Conservation (phyloP, 2,888 invertebrate genomes). For the Gastracanthus pulcherrimus region DNA sequence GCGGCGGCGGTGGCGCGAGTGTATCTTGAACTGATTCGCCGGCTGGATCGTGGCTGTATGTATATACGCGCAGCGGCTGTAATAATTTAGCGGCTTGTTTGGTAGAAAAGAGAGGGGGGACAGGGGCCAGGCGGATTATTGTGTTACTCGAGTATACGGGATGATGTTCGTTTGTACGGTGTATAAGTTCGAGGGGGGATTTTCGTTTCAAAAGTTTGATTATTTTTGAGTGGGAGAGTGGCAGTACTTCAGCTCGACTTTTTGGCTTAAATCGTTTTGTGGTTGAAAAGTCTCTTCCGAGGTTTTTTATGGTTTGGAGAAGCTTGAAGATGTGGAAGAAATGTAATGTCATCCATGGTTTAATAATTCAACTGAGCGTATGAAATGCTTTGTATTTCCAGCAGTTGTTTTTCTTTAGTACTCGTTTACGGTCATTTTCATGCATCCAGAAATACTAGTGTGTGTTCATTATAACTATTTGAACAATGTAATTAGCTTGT, state of each 20-base stretch:
- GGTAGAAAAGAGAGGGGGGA: not conserved
- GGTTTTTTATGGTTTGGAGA: too few relatives aligned
- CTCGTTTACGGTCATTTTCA: not conserved
- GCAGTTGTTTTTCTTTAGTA: not conserved
- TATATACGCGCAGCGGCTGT: not conserved
- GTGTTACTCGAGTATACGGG: too few relatives aligned
- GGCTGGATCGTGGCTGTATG: not conserved
- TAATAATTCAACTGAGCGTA: not conserved
- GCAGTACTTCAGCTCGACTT: not conserved
- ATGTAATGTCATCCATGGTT: not conserved
- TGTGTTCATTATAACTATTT: not conserved
- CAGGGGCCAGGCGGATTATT: too few relatives aligned
- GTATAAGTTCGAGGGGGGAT: not conserved
- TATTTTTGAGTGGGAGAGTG: not conserved
- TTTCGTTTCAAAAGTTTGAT: not conserved
- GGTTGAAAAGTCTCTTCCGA: not conserved
- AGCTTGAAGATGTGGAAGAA: not conserved
- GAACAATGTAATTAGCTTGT: not conserved
- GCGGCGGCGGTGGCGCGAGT: too few relatives aligned
- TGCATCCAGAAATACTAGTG: not conserved
- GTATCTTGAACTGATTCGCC: too few relatives aligned
- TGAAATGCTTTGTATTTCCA: not conserved
- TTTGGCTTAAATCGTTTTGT: not conserved
- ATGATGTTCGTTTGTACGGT: too few relatives aligned
- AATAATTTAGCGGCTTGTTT: conserved; percentile 10